Conservation (phyloP, 2,888 invertebrate species). For the Osmoderma eremita region DNA sequence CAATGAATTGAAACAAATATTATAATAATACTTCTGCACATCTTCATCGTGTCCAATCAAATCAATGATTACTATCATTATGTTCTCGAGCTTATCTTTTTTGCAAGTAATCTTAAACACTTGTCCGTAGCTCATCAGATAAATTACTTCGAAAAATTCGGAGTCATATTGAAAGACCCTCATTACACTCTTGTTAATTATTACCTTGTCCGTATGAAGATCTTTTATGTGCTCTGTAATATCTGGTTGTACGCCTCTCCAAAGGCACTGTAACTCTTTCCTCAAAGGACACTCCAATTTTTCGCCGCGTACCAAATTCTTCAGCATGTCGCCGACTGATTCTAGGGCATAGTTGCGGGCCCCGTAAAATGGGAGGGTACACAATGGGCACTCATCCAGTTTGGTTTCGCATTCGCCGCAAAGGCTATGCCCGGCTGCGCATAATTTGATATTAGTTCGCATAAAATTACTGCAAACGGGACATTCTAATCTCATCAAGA, state of each 20-base stretch:
- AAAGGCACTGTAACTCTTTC: slow-evolving; percentile 16
- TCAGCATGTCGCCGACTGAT: slow-evolving; percentile 30
- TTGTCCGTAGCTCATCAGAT: slow-evolving; percentile 34
- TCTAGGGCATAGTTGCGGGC: slow-evolving; percentile 32
- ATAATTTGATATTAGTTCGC: slow-evolving; percentile 27
- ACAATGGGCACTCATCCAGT: slow-evolving; percentile 36
- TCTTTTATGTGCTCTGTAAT: slow-evolving; percentile 24
- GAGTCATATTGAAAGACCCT: neutral
- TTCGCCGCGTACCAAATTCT: slow-evolving; percentile 16
- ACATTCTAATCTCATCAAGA: slow-evolving; percentile 35
- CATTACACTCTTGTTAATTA: slow-evolving; percentile 8
- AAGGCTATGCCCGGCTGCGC: slow-evolving; percentile 30
- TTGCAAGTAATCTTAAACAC: slow-evolving; percentile 32
- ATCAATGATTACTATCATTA: slow-evolving; percentile 31
- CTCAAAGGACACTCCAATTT: slow-evolving; percentile 22
- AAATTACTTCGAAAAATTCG: slow-evolving; percentile 26
- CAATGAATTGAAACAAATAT: slow-evolving; percentile 23
- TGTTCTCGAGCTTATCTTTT: slow-evolving; percentile 30
- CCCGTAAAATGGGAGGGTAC: slow-evolving; percentile 26
- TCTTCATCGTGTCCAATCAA: slow-evolving; percentile 36
- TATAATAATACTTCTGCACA: slow-evolving; percentile 21
- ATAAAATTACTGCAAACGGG: slow-evolving; percentile 39
- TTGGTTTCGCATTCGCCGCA: slow-evolving; percentile 30
- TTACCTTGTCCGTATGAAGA: slow-evolving; percentile 16
- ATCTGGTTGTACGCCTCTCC: slow-evolving; percentile 21